Conservation (phyloP, 2,797 vertebrate species). For the Ctenopoma multispine region DNA sequence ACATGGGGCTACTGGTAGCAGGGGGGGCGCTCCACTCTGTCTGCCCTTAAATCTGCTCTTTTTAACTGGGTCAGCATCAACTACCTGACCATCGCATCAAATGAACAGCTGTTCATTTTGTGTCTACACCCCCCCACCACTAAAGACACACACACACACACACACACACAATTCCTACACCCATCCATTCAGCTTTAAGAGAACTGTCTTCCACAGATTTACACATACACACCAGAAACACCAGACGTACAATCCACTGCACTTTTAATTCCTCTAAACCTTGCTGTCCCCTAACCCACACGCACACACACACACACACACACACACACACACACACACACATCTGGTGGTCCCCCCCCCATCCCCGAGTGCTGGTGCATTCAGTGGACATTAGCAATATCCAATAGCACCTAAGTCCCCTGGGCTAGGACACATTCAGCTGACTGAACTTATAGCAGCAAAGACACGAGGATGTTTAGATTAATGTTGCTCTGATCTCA, state of each 20-base stretch:
- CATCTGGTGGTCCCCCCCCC: conserved; percentile 40
- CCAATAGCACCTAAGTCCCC: neutral
- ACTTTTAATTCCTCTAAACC: conserved; percentile 21
- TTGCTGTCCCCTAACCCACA: neutral
- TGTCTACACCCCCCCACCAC: neutral
- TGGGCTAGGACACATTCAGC: neutral
- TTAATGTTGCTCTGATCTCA: neutral
- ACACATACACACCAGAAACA: conserved; percentile 12
- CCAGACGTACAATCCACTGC: conserved; percentile 13
- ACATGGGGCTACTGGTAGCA: neutral
- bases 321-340: conserved; percentile 9
- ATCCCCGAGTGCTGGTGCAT: conserved; percentile 22
- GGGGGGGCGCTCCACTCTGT: neutral
- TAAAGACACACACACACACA: neutral
- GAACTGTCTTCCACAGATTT: conserved; percentile 30
- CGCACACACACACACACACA: no score
- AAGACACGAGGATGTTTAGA: neutral
- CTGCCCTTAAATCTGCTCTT: conserved; percentile 31
- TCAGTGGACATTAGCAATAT: conserved; percentile 34
- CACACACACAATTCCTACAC: neutral
- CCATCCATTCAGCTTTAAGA: conserved; percentile 1
- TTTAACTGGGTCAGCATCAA: conserved; percentile 60
- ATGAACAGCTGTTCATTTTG: conserved; percentile 52
- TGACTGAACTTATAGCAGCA: neutral
- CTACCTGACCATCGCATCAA: conserved; percentile 32